Conservation (phyloP, 92 coral and sea anemone species). For the Phenganax stokvisi region DNA sequence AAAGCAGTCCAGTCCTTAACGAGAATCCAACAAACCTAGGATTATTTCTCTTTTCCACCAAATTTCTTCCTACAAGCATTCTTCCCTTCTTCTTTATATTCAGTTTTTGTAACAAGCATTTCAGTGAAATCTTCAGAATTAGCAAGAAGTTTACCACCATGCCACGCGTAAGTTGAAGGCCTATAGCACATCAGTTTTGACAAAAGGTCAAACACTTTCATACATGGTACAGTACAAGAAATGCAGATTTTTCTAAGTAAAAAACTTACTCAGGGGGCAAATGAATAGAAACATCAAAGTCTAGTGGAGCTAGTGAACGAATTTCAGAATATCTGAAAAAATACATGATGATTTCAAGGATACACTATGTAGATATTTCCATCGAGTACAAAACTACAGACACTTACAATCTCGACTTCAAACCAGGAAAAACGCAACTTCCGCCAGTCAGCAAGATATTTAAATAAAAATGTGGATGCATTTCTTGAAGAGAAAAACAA, state of each 20-base stretch:
- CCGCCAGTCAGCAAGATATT: conserved; percentile 92
- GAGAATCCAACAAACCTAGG: not conserved
- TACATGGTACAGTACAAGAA: not conserved
- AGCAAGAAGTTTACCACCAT: conserved; percentile 74
- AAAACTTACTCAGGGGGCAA: conserved; percentile 62
- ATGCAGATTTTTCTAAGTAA: not conserved
- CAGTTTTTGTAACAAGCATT: conserved; percentile 95
- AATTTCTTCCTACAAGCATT: conserved; percentile 77
- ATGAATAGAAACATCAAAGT: conserved; percentile 75
- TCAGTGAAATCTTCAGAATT: conserved; percentile 69
- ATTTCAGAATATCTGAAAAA: conserved; percentile 69
- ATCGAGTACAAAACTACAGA: not conserved
- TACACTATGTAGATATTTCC: not conserved
- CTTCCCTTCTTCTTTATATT: conserved; percentile 91
- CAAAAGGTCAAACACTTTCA: not conserved
- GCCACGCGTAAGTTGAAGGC: conserved; percentile 75
- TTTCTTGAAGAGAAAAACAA: conserved; percentile 50
- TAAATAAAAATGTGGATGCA: conserved; percentile 96
- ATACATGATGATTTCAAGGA: not conserved
- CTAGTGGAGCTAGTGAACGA: conserved; percentile 84
- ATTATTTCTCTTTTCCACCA: conserved; percentile 39
- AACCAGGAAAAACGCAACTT: conserved; percentile 71
- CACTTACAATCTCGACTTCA: conserved; percentile 86
- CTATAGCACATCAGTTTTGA: conserved; percentile 38
- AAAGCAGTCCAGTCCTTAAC: no score